Conservation (phyloP, 2,888 invertebrate species). For the Rhabditoides inermis region DNA sequence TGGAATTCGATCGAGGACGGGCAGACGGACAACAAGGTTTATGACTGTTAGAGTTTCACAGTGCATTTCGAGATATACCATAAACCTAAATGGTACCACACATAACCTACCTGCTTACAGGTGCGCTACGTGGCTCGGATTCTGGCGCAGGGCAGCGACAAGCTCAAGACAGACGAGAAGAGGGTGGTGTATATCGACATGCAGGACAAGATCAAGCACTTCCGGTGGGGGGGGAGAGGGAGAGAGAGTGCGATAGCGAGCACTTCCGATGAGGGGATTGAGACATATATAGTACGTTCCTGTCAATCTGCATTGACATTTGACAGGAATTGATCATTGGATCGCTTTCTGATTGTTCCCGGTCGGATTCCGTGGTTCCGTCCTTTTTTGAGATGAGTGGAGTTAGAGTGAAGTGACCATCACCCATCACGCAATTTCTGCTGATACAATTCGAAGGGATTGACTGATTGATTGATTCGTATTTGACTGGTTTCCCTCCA, state of each 20-base stretch:
- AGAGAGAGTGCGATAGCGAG: neutral
- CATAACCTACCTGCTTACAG: constrained; percentile 4
- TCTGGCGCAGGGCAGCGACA: constrained; percentile 14
- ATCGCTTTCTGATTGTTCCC: too few relatives aligned
- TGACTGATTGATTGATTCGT: too few relatives aligned
- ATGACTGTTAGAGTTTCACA: neutral
- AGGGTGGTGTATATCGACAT: constrained; percentile 9
- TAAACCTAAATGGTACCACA: too few relatives aligned
- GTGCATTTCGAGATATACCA: too few relatives aligned
- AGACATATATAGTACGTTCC: too few relatives aligned
- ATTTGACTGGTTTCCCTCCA: too few relatives aligned
- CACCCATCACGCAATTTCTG: neutral
- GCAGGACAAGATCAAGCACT: constrained; percentile 7
- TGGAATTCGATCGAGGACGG: constrained; percentile 30
- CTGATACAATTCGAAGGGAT: too few relatives aligned
- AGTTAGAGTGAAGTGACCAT: neutral
- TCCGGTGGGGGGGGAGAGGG: neutral
- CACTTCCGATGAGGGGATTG: neutral
- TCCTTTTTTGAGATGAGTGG: constrained; percentile 1
- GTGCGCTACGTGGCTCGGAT: constrained; percentile 27
- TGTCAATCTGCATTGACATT: too few relatives aligned
- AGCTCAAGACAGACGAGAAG: constrained; percentile 8
- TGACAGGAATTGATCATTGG: too few relatives aligned
- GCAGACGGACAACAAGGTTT: constrained; percentile 18
- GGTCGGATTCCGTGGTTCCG: too few relatives aligned